Evolutionary conservation across 2,113 vertebrate genomes (phyloP).

Genomic region (Chaenogobius annularis): DNA sequence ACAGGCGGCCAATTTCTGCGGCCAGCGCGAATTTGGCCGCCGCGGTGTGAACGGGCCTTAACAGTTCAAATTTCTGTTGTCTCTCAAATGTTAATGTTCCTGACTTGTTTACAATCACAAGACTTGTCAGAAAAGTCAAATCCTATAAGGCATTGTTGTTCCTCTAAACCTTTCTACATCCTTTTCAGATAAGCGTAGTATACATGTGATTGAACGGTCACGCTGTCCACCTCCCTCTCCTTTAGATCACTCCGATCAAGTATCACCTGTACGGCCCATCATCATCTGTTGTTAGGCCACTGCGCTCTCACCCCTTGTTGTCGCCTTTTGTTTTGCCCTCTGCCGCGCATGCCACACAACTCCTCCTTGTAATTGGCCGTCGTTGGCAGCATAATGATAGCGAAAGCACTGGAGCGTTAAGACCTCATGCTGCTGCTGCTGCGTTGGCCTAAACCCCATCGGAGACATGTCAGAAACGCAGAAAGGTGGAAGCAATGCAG

Average conservation of each 20-base stretch:
- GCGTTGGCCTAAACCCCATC: slow-evolving; percentile 31
- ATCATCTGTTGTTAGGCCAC: slow-evolving; percentile 21
- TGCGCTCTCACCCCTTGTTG: slow-evolving; percentile 22
- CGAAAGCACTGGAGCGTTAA: slow-evolving; percentile 58
- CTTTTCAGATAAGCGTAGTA: background rate
- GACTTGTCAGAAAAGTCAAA: too few species aligned
- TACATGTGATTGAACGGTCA: background rate
- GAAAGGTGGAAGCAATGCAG: slow-evolving; percentile 69
- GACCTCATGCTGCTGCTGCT: slow-evolving; percentile 41
- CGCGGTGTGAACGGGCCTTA: too few species aligned
- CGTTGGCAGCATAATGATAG: slow-evolving; percentile 68
- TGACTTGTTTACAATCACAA: background rate
- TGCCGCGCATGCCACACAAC: slow-evolving; percentile 41
- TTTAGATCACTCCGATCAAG: background rate
- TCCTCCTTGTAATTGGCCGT: slow-evolving; percentile 63
- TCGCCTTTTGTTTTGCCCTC: slow-evolving; percentile 39
- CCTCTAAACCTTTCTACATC: background rate
- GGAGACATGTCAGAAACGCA: slow-evolving; percentile 66
- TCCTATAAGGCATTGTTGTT: background rate
- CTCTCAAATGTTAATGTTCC: too few species aligned
- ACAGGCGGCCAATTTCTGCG: too few species aligned
- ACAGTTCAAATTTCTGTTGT: too few species aligned
- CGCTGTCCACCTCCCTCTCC: background rate
- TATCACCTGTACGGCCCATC: slow-evolving; percentile 19
- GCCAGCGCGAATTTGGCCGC: too few species aligned